Evolutionary conservation across 2,888 invertebrate genomes (phyloP), one percentile per base, ranked within the genome.

Genomic region (Nemurella pictetii): DNA sequence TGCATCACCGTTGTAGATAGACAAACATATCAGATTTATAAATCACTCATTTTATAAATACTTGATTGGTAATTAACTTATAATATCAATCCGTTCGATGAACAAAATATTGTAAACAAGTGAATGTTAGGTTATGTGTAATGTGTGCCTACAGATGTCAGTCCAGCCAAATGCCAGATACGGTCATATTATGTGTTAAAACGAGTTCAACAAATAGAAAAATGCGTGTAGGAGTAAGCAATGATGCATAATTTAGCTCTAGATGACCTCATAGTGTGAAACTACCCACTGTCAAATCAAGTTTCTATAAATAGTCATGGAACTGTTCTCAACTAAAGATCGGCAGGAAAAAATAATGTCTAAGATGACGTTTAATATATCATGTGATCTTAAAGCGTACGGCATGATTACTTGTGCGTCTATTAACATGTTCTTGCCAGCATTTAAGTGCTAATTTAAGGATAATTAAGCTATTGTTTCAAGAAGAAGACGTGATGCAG

Each of bases 231-330:
- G 55, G 55, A 15, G 55, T 12, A 55, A 55, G 55, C 55, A 55
- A 55, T 55, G 25, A 27, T 75, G 75, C 75, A 75, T 75, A 75
- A 25, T 25, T 75, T 27, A 75, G 28, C 26, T 75, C 27, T 75
- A 28, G 75, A 75, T 75, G 75, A 75, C 75, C 75, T 75, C 75
- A 75, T 26, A 27, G 26, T 26, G 26, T 55, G 55, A 55, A 55
- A 55, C 75, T 75, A 75, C 75, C 75, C 75, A 75, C 75, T 75
- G 75, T 75, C 25, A 75, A 75, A 55, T 55, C 55, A 55, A 55
- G 55, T 55, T 55, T 55, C 55, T 55, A 55, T 55, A 55, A 55
- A 55, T 55, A 55, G 55, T 55, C 55, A 55, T 55, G 55, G 55
- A 55, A 55, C 55, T 7, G 55, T n/a, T n/a, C n/a, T n/a, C n/a